A percentile compares a stretch with the other conserved stretches of the same genome.
Evolutionary conservation across 2,888 invertebrate genomes (phyloP).

Genomic region (Panzeria rudis): DNA sequence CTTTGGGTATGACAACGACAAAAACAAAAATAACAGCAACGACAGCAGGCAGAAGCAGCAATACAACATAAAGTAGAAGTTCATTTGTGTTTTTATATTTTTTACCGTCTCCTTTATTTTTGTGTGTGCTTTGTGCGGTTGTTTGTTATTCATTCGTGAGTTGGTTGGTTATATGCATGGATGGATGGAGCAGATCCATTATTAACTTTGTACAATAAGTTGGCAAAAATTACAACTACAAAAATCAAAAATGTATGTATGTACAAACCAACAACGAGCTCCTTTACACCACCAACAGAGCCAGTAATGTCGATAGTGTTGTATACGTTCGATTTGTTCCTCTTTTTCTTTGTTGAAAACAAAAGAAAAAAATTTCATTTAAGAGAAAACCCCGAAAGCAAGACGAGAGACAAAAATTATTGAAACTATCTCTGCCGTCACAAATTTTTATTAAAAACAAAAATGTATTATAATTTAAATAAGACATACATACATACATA

Average conservation of each 20-base stretch:
- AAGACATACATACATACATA: background rate
- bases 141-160: slow-evolving; percentile 53
- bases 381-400: slow-evolving; percentile 22
- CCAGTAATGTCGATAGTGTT: slow-evolving; percentile 50
- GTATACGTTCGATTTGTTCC: slow-evolving; percentile 14
- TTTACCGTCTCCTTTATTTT: slow-evolving; percentile 42
- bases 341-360: slow-evolving; percentile 40
- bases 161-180: slow-evolving; percentile 47
- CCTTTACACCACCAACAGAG: slow-evolving; percentile 62
- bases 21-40: slow-evolving; percentile 38
- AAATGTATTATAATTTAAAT: background rate
- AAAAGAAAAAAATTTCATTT: background rate
- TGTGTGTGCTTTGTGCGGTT: slow-evolving; percentile 44
- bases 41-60: slow-evolving; percentile 46
- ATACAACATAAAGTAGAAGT: slow-evolving; percentile 66
- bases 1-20: slow-evolving; percentile 55
- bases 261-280: slow-evolving; percentile 55
- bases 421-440: slow-evolving; percentile 22
- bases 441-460: slow-evolving; percentile 1
- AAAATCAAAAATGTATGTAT: slow-evolving; percentile 36
- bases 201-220: slow-evolving; percentile 64
- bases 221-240: slow-evolving; percentile 62
- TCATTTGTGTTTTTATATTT: slow-evolving; percentile 60
- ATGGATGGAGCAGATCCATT: slow-evolving; percentile 65
- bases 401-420: slow-evolving; percentile 7